Base-by-base conservation (phyloP, 2,113 vertebrate genomes). In the Sapayoa aenigma region DNA sequence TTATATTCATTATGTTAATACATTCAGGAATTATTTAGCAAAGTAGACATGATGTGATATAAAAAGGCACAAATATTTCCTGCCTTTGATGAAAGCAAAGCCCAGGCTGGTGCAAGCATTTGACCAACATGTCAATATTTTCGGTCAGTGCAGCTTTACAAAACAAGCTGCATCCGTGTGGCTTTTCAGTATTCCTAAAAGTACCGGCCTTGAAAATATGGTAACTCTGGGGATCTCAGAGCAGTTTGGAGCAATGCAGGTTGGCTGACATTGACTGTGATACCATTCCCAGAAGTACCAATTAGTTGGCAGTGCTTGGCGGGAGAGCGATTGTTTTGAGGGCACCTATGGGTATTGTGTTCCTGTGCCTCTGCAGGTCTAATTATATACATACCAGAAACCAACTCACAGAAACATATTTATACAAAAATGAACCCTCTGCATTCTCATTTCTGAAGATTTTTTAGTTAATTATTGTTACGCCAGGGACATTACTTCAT, bases 201-300 rank as follows among this genome's bases (percentile, higher is more conserved):
- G 95, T 83, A 87, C 77, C 1, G 10, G 95, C 71, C 93, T 86
- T 92, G 86, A 93, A 95, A 86, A 83, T 4, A 4, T 30, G 50
- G 78, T 80, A 93, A 89, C 76, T 95, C 86, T 89, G 94, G 92
- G 87, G 56, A 68, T 95, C 90, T 71, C 92, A 59, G 79, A 91
- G 86, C 89, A 84, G 66, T 95, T 94, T 94, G 84, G 96, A 89
- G 91, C 55, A 67, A 62, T 5, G 7, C 74, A 96, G 90, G 80
- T 46, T 90, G 87, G 87, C 93, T 94, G 94, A 93, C 94, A 89
- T 74, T 84, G 73, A 14, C 89, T 94, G 84, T 96, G 95, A 93
- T 96, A 84, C 74, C 90, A 14, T 90, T 96, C 97, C 97, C 97
- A 96, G 73, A 95, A 96, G 96, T 95, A 83, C 90, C 96, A 97